Evolutionary conservation across 2,113 vertebrate genomes (phyloP), one percentile per base, ranked within the genome.

Genomic region (Sprattus sprattus): DNA sequence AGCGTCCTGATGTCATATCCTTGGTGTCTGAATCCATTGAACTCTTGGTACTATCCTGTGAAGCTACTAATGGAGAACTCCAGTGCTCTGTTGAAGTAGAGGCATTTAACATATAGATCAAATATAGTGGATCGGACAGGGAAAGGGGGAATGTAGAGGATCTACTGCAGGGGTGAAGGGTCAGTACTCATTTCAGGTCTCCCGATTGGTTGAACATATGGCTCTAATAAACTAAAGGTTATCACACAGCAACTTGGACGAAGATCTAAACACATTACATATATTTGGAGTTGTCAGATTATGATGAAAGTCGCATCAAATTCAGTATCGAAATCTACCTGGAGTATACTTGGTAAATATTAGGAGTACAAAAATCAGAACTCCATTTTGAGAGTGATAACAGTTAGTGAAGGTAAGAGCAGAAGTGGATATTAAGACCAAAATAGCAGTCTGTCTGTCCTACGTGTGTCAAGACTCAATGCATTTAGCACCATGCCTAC

Each of bases 71-170:
- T 20, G 92, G 89, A 90, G 93, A 92, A 87, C 94, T 91, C 90
- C 93, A 93, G 91, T 86, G 89, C 86, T 93, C 83, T 94, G 94
- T 89, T 86, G 95, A 93, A 88, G 95, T 95, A 95, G 94, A 96
- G 89, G 96, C 64, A 83, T 47, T 39, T 44, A 45, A 60, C 87
- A 67, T 64, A 84, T 82, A 82, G 47, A 78, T 39, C 22, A 75
- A 78, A 78, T 32, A 15, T 6, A 20, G 18, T 60, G 54, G 18
- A 20, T 18, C 5, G 54, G 54, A 22, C 18, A 22, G 20, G 64
- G n/a, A 28, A 9, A 75, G 5, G 6, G 18, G 54, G 64, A 32
- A 32, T 28, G 25, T 6, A 15, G 7, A 11, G 71, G 28, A 4
- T 39, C 28, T 25, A 39, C 71, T 78, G 71, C 13, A 78, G 32